These are phyloP conservation scores for Pseudomugil tenellus DNA, from an alignment of 2,797 vertebrate species.

Conservation along the genomic window DNA sequence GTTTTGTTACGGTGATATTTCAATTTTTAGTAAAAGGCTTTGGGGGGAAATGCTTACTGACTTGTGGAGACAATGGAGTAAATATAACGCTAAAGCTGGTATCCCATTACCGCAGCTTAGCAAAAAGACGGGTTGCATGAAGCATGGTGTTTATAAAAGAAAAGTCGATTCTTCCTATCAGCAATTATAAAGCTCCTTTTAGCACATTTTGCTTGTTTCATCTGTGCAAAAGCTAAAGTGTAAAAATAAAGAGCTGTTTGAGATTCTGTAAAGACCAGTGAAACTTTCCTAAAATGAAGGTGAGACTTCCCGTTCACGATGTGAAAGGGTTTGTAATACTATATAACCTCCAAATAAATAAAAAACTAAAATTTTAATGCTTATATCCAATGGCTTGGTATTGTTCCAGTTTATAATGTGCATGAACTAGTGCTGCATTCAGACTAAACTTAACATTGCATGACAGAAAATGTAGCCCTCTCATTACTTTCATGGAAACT, in stretches of 20 bases:
- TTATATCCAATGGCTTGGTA: neutral
- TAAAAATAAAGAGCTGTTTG: conserved; percentile 7
- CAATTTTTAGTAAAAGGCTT: conserved; percentile 10
- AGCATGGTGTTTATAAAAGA: neutral
- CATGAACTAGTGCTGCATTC: neutral
- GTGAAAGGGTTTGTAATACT: neutral
- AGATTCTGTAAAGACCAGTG: neutral
- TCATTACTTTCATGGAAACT: neutral
- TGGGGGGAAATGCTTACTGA: neutral
- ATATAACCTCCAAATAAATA: neutral
- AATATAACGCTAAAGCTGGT: conserved; percentile 13
- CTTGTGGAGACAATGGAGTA: conserved; percentile 9
- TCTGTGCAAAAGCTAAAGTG: conserved; percentile 21
- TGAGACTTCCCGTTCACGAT: neutral
- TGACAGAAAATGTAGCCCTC: neutral
- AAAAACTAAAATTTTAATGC: neutral
- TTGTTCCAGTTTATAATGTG: neutral
- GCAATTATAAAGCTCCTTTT: conserved; percentile 11
- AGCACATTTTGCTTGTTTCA: conserved; percentile 1
- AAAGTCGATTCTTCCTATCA: neutral
- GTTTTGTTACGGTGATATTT: conserved; percentile 9
- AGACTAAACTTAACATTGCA: neutral
- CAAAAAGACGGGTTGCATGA: conserved; percentile 1
- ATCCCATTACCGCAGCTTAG: conserved; percentile 11
- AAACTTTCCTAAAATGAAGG: neutral